phyloP scores from a whole-genome alignment of 2,888 invertebrate species.

The Leptogaster cylindrica region DNA sequence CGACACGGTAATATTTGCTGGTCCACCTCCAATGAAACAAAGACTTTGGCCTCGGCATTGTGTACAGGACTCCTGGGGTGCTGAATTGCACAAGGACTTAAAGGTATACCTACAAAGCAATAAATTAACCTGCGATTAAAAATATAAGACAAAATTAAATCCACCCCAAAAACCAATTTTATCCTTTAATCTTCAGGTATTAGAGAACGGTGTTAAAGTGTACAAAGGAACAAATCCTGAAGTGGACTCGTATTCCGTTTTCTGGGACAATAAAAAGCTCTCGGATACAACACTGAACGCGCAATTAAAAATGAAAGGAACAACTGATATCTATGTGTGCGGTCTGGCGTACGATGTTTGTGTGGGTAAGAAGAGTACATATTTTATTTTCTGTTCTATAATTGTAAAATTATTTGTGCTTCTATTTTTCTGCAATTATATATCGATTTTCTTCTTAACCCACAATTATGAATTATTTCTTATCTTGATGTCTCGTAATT shows the following conservation, averaged over 20 bases:
- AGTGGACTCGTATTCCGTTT: constrained; percentile 96
- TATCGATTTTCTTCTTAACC: too few relatives aligned
- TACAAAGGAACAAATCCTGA: constrained; percentile 94
- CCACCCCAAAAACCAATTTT: too few relatives aligned
- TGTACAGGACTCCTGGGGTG: constrained; percentile 94
- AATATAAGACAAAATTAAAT: too few relatives aligned
- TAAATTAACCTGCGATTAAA: too few relatives aligned
- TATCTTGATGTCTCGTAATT: too few relatives aligned
- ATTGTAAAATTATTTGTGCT: background rate
- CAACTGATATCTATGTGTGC: constrained; percentile 92
- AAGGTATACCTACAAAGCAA: too few relatives aligned
- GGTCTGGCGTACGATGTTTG: constrained; percentile 96
- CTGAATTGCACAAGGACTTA: constrained; percentile 87
- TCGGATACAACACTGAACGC: constrained; percentile 84
- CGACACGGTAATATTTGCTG: constrained; percentile 92
- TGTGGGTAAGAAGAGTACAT: constrained; percentile 75
- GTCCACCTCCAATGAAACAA: constrained; percentile 84
- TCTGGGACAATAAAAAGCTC: constrained; percentile 96
- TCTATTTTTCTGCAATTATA: too few relatives aligned
- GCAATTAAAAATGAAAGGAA: constrained; percentile 78
- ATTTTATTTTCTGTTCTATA: background rate
- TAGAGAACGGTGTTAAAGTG: constrained; percentile 78
- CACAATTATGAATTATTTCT: too few relatives aligned
- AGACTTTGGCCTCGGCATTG: constrained; percentile 96
- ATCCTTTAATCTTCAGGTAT: constrained; percentile 63